Evolutionary conservation across 92 coral and sea anemone genomes (phyloP), one percentile per base, ranked within the genome.

Genomic region (Palythoa grandis): DNA sequence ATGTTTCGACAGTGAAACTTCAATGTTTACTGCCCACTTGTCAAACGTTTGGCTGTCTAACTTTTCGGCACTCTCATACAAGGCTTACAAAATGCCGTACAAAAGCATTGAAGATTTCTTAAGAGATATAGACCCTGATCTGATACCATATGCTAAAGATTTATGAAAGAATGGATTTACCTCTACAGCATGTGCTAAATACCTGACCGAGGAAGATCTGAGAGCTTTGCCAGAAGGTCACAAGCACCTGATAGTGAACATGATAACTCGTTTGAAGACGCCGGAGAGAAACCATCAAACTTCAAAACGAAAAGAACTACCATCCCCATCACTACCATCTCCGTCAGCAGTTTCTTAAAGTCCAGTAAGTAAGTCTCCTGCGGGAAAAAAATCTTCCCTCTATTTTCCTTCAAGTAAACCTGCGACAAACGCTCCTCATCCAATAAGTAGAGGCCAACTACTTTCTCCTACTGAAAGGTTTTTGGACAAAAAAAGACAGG

Each of bases 231-330:
- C 35, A 29, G 35, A 29, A 29, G 35, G 35, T 29, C 35, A 29
- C 63, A 76, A 76, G 60, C 23, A 24, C 53, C 82, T 40, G 60
- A 61, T 39, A 20, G 0, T 76, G 82, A 39, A 76, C n/a, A 76
- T 76, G 80, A 47, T 47, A 50, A 35, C 24, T 76, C 58, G 63
- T 39, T 47, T 78, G 66, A 78, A 69, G 66, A 78, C 70, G 69
- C 54, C 43, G 8, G 52, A 74, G 60, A 54, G 60, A 54, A 54
- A 54, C 60, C 15, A 0, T 54, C 60, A 54, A 54, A 7, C 60
- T 54, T 54, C 60, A 54, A 54, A 54, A 54, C 60, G 15, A 54
- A 54, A 54, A 54, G 60, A n/a, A n/a, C n/a, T 10, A 54, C 60
- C 60, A 54, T 54, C 60, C 60, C 60, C 60, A 54, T 54, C 60